These are phyloP conservation scores for Dendrolimus pini DNA, from an alignment of 2,888 invertebrate genomes.

Conservation along the genomic window DNA sequence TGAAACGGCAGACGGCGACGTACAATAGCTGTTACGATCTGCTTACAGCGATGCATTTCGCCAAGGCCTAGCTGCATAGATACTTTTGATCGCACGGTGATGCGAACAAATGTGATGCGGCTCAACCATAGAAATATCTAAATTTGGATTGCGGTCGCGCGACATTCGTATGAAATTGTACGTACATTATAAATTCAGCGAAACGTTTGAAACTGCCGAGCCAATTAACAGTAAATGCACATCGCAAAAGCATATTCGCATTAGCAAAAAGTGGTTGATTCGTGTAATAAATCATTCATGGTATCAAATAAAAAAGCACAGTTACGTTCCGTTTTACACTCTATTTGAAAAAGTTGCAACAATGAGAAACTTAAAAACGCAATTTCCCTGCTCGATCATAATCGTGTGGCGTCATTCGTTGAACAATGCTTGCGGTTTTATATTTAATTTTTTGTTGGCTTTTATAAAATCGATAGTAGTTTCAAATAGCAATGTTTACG, in stretches of 20 bases:
- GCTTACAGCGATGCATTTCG: no score
- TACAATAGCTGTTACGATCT: slow-evolving; percentile 17
- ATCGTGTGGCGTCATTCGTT: neutral
- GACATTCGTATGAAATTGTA: no score
- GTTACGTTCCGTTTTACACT: slow-evolving; percentile 6
- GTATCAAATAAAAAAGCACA: slow-evolving; percentile 11
- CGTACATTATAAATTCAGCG: no score
- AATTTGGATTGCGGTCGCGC: no score
- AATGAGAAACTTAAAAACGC: neutral
- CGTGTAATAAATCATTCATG: slow-evolving; percentile 7
- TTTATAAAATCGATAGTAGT: no score
- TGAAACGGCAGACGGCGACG: slow-evolving; percentile 52
- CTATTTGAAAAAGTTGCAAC: neutral
- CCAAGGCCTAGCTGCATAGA: no score
- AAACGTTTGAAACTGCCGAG: slow-evolving; percentile 16
- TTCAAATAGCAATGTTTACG: no score
- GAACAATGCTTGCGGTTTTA: neutral
- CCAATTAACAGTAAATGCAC: slow-evolving; percentile 18
- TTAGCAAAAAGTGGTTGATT: slow-evolving; percentile 20
- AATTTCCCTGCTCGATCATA: neutral
- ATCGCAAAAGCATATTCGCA: slow-evolving; percentile 49
- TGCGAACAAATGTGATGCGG: no score
- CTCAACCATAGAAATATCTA: no score
- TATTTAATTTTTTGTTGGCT: neutral
- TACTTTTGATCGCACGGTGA: no score